Percentiles rank a stretch among this genome's conserved stretches.
Evolutionary conservation across 1,140 invertebrate genomes (phyloP).

Genomic region (Hyphantria cunea): DNA sequence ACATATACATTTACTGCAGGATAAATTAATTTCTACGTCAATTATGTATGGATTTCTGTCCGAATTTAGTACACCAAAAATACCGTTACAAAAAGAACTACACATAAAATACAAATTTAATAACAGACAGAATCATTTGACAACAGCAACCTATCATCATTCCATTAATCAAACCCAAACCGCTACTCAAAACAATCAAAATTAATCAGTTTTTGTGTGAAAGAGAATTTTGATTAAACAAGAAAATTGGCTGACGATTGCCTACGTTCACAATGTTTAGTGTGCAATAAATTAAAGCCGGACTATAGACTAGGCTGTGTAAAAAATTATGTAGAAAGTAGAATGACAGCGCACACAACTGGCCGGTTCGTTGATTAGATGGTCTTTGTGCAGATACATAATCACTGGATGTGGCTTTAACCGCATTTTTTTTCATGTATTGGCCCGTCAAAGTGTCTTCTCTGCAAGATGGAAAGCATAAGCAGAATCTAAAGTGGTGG

Average conservation of each 20-base stretch:
- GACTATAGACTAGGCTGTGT: slow-evolving; percentile 41
- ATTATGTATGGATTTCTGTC: no score
- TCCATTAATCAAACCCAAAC: background rate
- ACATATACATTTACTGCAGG: no score
- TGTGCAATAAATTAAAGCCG: slow-evolving; percentile 11
- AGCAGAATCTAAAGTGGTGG: no score
- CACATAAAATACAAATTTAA: no score
- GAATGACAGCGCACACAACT: slow-evolving; percentile 53
- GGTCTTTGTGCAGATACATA: slow-evolving; percentile 19
- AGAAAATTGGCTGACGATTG: no score
- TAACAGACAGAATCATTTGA: no score
- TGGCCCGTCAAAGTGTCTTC: no score
- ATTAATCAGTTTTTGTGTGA: background rate
- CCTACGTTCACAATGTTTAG: background rate
- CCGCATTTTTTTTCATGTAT: background rate
- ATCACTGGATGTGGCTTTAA: slow-evolving; percentile 24
- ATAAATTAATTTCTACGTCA: no score
- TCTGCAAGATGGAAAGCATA: no score
- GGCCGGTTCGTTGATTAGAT: slow-evolving; percentile 50
- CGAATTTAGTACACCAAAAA: no score
- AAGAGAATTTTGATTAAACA: background rate
- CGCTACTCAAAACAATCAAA: background rate
- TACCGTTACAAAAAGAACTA: no score
- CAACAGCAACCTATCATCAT: background rate
- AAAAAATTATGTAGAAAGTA: slow-evolving; percentile 69